phyloP scores from a whole-genome alignment of 1,140 invertebrate genomes.

The Lepidurus apus region DNA sequence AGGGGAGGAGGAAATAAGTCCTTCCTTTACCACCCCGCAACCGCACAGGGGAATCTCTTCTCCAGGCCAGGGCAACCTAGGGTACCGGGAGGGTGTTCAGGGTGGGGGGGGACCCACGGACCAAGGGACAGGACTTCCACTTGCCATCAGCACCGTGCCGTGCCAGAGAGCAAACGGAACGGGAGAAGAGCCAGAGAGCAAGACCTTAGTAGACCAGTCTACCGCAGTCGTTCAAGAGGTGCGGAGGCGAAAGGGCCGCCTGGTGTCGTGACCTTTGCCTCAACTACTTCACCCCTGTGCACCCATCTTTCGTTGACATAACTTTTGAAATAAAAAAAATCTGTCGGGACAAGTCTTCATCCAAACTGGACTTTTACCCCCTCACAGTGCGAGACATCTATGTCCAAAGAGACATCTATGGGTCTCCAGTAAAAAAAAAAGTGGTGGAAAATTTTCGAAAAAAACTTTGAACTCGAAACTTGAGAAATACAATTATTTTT shows the following conservation, averaged over 20 bases:
- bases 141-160: constrained; percentile 20
- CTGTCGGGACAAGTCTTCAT: neutral
- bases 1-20: neutral
- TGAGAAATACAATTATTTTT: too few relatives aligned
- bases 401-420: too few relatives aligned
- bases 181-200: constrained; percentile 17
- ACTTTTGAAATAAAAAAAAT: neutral
- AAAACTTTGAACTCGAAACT: too few relatives aligned
- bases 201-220: constrained; percentile 21
- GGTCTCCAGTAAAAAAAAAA: too few relatives aligned
- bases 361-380: neutral
- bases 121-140: constrained; percentile 7
- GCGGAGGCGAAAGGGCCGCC: constrained; percentile 16
- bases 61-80: neutral
- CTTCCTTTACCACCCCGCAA: neutral
- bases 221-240: constrained; percentile 17
- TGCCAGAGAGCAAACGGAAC: constrained; percentile 20
- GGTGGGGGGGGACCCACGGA: neutral
- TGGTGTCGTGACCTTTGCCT: constrained; percentile 13
- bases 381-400: neutral
- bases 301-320: neutral
- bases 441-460: too few relatives aligned
- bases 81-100: neutral
- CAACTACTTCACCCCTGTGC: neutral
- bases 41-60: neutral